Evolutionary conservation across 2,797 vertebrate genomes (phyloP), one percentile per base, ranked within the genome.

Genomic region (Phataginus tricuspis): DNA sequence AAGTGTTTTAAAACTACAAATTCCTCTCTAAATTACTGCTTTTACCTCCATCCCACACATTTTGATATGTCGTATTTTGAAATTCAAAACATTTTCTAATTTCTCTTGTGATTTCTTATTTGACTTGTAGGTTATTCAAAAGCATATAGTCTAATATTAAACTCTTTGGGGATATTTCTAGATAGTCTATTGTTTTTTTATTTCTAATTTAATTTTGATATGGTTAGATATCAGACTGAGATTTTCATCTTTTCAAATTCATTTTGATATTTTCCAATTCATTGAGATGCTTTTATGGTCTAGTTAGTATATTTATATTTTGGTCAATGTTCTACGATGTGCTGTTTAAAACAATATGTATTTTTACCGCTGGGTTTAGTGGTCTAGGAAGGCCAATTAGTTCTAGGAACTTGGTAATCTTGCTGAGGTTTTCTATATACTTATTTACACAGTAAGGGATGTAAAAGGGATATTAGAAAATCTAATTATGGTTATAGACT

Each of bases 1-100:
- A 83, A 95, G 18, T 19, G 53, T 86, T 78, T 94, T 68, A 90
- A 93, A 91, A 34, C 15, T 84, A 68, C 1, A 61, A n/a, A 23
- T 64, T 85, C 27, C 57, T 45, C 10, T 51, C 39, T 78, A 29
- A n/a, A 63, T 34, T 72, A 55, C 19, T 87, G 18, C 45, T 78
- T 34, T 75, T 74, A 64, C 34, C 21, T 66, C 59, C 3, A 59
- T 37, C 37, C 42, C 21, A 94, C 31, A 74, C 1, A 59, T 74
- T 74, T 69, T 69, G 68, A 72, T 59, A 53, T 18, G 13, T 49
- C 75, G 25, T 18, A 34, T 93, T 74, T 93, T 72, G 57, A 80
- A 34, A 61, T 45, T 83, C 1, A 91, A 82, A 88, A 75, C 25
- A 96, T 34, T 79, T 74, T 27, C 16, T 63, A 83, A 37, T 64